Conservation (phyloP, 92 coral and sea anemone genomes). For the Zoanthus gigantus region DNA sequence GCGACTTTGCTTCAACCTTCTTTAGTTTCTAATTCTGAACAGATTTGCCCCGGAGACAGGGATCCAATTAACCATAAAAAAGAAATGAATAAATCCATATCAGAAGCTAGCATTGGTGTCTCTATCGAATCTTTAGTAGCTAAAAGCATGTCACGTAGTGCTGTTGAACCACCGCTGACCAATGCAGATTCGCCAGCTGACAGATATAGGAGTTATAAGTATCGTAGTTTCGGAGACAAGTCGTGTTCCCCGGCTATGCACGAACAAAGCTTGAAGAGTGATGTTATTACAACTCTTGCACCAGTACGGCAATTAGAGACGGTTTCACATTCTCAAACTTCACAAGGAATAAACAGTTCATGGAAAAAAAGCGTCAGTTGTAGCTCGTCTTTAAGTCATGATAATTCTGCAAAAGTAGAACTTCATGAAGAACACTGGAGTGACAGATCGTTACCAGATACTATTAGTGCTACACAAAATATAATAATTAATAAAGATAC, state of each 20-base stretch:
- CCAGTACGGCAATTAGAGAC: slow-evolving; percentile 39
- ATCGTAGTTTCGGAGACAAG: slow-evolving; percentile 87
- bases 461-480: slow-evolving; percentile 1
- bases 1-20: slow-evolving; percentile 11
- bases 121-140: slow-evolving; percentile 78
- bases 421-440: background rate
- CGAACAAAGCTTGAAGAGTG: slow-evolving; percentile 47
- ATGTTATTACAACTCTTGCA: slow-evolving; percentile 60
- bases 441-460: slow-evolving; percentile 6
- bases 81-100: background rate
- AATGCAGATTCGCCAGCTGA: slow-evolving; percentile 83
- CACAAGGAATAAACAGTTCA: background rate
- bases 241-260: slow-evolving; percentile 54
- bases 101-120: slow-evolving; percentile 37
- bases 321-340: slow-evolving; percentile 12
- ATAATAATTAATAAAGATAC: background rate
- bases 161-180: slow-evolving; percentile 78
- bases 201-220: slow-evolving; percentile 77
- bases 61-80: background rate
- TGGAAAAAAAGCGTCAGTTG: background rate
- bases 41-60: background rate
- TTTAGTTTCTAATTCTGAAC: background rate
- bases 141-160: slow-evolving; percentile 82
- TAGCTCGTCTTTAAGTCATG: background rate
- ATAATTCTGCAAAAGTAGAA: background rate